Evolutionary conservation across 2,888 invertebrate genomes (phyloP), one percentile per base, ranked within the genome.

Genomic region (Agrochola lota): DNA sequence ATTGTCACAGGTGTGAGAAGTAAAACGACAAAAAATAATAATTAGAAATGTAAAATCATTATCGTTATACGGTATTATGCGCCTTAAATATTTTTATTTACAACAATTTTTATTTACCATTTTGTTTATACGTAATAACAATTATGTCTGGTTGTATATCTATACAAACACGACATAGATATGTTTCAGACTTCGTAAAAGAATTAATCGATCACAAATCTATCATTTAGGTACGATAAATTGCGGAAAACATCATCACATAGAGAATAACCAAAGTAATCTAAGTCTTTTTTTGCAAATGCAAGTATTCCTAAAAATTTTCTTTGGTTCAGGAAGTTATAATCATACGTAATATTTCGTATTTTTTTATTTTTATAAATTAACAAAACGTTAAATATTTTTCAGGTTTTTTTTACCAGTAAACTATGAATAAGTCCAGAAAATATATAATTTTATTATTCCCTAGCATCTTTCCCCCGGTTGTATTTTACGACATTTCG

Each of bases 1-100:
- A 96, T 96, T 96, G 96, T 96, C 96, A 96, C 94, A 96, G 95
- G 95, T 95, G 95, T 96, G 94, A 95, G 92, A 94, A 94, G 92
- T 85, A 92, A 93, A 93, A 91, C 85, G 89, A 93, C 89, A 88
- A 92, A 93, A 91, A 91, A 90, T 89, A 90, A 89, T 90, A 88
- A 89, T 59, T 76, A 80, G 83, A 89, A 88, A 86, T 84, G 79
- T 77, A 83, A 84, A 82, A 84, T 74, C 77, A 79, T 83, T 78
- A 89, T 88, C 87, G 83, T 86, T 86, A 87, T 73, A 88, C 82
- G 85, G 87, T 87, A 89, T 84, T 87, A 88, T 88, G 84, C 83
- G 87, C 86, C 83, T 86, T 89, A 89, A 62, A 60, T 79, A 84
- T 89, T 86, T 84, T 90, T 93, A 94, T 94, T 90, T 94, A 95